These are phyloP conservation scores for Saccopteryx bilineata DNA, from an alignment of 2,113 vertebrate species.

Conservation along the genomic window DNA sequence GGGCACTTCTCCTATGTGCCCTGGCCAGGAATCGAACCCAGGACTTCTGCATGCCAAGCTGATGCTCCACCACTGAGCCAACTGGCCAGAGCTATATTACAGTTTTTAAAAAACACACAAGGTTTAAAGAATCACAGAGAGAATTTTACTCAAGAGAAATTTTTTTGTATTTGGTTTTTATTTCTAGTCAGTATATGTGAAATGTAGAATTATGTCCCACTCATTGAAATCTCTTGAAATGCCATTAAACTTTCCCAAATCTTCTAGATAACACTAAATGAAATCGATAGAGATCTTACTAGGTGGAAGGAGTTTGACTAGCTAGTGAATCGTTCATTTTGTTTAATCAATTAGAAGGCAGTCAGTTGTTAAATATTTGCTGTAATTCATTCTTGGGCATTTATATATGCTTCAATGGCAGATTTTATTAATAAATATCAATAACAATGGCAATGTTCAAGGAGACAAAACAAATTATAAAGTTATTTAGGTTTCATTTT, in stretches of 20 bases:
- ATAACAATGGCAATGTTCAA: neutral
- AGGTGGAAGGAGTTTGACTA: constrained; percentile 9
- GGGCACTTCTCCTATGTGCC: no score
- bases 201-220: constrained; percentile 5
- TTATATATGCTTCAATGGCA: neutral
- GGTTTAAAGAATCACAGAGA: neutral
- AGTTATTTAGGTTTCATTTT: constrained; percentile 42
- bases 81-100: neutral
- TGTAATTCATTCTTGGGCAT: constrained; percentile 22
- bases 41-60: no score
- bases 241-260: neutral
- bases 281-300: constrained; percentile 28
- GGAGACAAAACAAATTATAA: neutral
- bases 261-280: constrained; percentile 22
- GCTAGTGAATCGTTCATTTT: neutral
- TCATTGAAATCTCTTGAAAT: constrained; percentile 55
- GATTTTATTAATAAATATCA: constrained; percentile 54
- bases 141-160: constrained; percentile 5
- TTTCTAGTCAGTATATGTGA: neutral
- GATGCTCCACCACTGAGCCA: no score
- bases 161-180: constrained; percentile 36
- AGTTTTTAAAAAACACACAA: neutral
- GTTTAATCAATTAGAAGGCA: constrained; percentile 51
- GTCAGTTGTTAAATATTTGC: constrained; percentile 48
- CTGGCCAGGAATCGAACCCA: no score